phyloP scores from a whole-genome alignment of 1,140 invertebrate species.

The Orius insidiosus region DNA sequence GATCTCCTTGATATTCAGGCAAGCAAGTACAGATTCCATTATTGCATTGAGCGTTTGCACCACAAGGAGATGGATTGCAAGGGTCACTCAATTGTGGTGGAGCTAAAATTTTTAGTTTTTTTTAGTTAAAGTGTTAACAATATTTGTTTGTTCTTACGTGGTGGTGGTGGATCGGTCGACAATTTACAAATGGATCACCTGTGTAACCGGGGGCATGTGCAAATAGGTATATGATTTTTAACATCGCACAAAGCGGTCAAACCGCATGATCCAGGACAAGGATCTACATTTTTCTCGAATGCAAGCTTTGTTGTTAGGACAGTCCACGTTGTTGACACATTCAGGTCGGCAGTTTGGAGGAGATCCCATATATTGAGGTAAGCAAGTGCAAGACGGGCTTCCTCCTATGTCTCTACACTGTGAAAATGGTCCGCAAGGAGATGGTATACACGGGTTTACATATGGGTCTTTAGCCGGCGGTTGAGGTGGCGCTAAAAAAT shows the following conservation, averaged over 20 bases:
- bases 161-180: slow-evolving; percentile 26
- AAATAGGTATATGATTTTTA: slow-evolving; percentile 30
- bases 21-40: slow-evolving; percentile 39
- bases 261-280: slow-evolving; percentile 26
- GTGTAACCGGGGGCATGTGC: slow-evolving; percentile 28
- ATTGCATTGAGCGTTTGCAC: slow-evolving; percentile 29
- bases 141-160: slow-evolving; percentile 19
- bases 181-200: slow-evolving; percentile 33
- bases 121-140: too few relatives aligned
- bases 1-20: slow-evolving; percentile 48
- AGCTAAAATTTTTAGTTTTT: slow-evolving; percentile 31
- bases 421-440: slow-evolving; percentile 35
- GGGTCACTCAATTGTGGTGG: slow-evolving; percentile 27
- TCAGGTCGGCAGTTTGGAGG: slow-evolving; percentile 32
- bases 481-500: slow-evolving; percentile 12
- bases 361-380: slow-evolving; percentile 25
- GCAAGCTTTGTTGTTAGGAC: slow-evolving; percentile 24
- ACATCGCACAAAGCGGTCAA: slow-evolving; percentile 30
- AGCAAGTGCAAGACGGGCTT: slow-evolving; percentile 26
- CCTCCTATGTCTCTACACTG: slow-evolving; percentile 29
- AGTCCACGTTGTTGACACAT: slow-evolving; percentile 26
- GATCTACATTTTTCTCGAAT: slow-evolving; percentile 27
- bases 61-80: slow-evolving; percentile 34
- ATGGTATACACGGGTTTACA: slow-evolving; percentile 29
- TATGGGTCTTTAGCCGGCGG: neutral